Percentiles rank a stretch among this genome's conserved stretches.
These are phyloP conservation scores for Hybos culiciformis DNA, from an alignment of 2,888 invertebrate species.

Conservation along the genomic window DNA sequence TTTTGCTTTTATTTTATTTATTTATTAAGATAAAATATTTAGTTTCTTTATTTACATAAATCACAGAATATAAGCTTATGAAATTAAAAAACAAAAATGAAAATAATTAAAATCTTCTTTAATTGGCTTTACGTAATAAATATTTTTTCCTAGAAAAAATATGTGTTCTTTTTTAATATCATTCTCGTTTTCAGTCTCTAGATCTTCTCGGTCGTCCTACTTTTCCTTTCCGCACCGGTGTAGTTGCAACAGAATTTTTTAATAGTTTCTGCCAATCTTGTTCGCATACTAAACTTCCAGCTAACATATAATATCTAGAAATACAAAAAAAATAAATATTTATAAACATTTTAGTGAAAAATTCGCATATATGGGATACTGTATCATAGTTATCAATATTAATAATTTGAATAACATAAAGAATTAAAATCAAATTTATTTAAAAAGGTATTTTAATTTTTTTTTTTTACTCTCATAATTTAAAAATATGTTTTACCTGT, in stretches of 20 bases:
- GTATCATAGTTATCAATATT: neutral
- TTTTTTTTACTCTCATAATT: slow-evolving; percentile 19
- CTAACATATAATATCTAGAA: slow-evolving; percentile 67
- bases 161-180: too few species aligned
- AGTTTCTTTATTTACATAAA: too few species aligned
- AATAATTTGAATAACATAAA: neutral
- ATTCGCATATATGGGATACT: neutral
- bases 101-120: too few species aligned
- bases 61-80: too few species aligned
- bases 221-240: slow-evolving; percentile 70
- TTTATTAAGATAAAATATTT: too few species aligned
- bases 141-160: too few species aligned
- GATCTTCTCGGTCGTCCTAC: slow-evolving; percentile 65
- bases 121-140: too few species aligned
- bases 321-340: neutral
- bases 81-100: too few species aligned
- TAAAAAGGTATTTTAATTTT: neutral
- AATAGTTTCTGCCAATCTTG: slow-evolving; percentile 86
- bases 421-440: neutral
- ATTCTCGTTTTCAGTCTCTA: slow-evolving; percentile 73
- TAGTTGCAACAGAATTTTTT: slow-evolving; percentile 46
- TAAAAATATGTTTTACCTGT: too few species aligned
- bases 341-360: neutral
- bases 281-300: slow-evolving; percentile 79
- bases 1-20: too few species aligned